Evolutionary conservation across 2,113 vertebrate species (phyloP), one percentile per base, ranked within the genome.

Genomic region (Cheirogaleus medius): DNA sequence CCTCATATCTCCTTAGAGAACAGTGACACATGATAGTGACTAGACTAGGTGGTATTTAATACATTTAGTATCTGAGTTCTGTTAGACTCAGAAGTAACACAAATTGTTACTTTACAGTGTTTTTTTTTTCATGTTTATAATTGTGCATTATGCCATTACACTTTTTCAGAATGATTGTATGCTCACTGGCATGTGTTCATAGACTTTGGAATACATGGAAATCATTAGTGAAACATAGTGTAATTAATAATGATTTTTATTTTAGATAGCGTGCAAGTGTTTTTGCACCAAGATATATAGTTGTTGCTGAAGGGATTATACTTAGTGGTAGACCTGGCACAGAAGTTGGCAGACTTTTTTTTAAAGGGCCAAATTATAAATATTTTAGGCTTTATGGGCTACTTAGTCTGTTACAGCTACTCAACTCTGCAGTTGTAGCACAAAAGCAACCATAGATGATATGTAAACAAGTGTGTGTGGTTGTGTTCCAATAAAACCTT

Each of bases 331-430:
- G 42, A 12, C 7, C 58, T 97, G 47, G 39, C 27, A 80, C 2
- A 60, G 34, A 49, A 29, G 12, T 64, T 92, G 58, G 60, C 63
- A 92, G 32, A 71, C 23, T 12, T 83, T 84, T 88, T 47, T 78
- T 85, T 56, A 68, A 88, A 77, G 60, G n/a, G 13, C 52, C 73
- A 81, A 27, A 69, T 66, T 39, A 32, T 94, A 76, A 85, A 68
- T 85, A 68, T 73, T 95, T 91, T 91, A 91, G 85, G 32, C 21
- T 92, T 94, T 94, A 11, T 76, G 25, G 25, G 5, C 76, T 47
- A 52, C 78, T 58, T 18, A 1, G 23, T 90, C 34, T 68, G 32
- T 96, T 97, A 74, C 13, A 87, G 15, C n/a, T 94, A 32, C 64
- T 92, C 42, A 71, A 4, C 60, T 91, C 58, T 91, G 42, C 60